Base-by-base conservation (phyloP, 1,140 invertebrate species). In the Heliconius melpomene region DNA sequence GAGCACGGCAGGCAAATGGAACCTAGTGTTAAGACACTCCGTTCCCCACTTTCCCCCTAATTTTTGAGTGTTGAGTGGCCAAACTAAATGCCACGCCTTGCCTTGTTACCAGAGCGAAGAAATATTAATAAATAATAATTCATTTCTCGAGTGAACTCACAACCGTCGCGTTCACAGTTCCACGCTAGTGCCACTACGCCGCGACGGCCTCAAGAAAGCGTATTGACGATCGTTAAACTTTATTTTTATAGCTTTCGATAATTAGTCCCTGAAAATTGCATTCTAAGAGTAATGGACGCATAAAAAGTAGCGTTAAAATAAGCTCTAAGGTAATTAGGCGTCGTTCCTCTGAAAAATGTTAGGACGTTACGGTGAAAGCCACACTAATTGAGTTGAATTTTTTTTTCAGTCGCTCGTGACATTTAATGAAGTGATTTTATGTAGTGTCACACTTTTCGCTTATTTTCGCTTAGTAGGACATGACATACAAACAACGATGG, bases 221-320 rank as follows among this genome's bases (percentile, higher is more conserved):
- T 79, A 79, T 72, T 71, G 76, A 66, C 20, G 74, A 23, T 38
- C 78, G 73, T 77, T 3, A 80, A 75, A 74, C 66, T 80, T 82
- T 81, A 77, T 72, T 82, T 84, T 82, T 79, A 84, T 52, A 77
- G 76, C 70, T 32, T 76, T 82, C 86, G 85, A 87, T 87, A 87
- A 89, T 88, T 87, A 89, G 80, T 80, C 81, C 74, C 80, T 77
- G 82, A 82, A 86, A 84, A 86, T 85, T 86, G 84, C 85, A 83
- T 86, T 82, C 81, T 54, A 75, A 71, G 73, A 81, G 82, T 86
- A 82, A 82, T 78, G 60, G 72, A 72, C 72, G 80, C 83, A 84
- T 86, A 85, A 88, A 89, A 89, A 84, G 70, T 1, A 78, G 76
- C 83, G 70, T 84, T 86, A 85, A 86, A 86, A 72, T 85, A 88